phyloP scores from a whole-genome alignment of 2,113 vertebrate species.

The Malaclemys terrapin region DNA sequence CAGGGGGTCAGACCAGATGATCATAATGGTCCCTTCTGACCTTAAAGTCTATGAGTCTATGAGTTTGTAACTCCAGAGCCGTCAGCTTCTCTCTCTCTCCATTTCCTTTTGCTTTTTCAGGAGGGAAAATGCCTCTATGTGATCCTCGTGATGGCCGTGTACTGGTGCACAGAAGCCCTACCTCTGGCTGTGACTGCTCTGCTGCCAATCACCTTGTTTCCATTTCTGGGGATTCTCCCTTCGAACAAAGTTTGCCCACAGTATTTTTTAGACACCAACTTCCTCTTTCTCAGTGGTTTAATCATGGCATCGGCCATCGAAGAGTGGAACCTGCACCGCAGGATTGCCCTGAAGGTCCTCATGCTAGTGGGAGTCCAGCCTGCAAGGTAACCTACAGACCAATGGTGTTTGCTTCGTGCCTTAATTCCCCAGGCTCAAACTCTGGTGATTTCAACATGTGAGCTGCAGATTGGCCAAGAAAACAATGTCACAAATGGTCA shows the following conservation, averaged over 20 bases:
- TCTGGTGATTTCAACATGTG: background rate
- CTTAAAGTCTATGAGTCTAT: too few species aligned
- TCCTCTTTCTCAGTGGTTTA: constrained; percentile 96
- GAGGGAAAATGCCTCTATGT: constrained; percentile 96
- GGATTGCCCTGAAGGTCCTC: constrained; percentile 93
- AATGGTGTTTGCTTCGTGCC: background rate
- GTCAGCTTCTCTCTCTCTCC: background rate
- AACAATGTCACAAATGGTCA: background rate
- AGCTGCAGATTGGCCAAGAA: background rate
- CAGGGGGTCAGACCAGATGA: too few species aligned
- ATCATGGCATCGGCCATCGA: constrained; percentile 96
- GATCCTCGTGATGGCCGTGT: constrained; percentile 93
- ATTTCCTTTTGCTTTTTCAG: constrained; percentile 74
- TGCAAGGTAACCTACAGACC: constrained; percentile 84
- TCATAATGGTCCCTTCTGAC: too few species aligned
- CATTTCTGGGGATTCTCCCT: constrained; percentile 91
- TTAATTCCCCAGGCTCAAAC: background rate
- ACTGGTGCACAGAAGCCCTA: constrained; percentile 96
- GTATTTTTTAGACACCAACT: constrained; percentile 98
- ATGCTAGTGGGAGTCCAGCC: constrained; percentile 92
- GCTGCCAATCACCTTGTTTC: constrained; percentile 94
- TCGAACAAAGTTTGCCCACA: constrained; percentile 92
- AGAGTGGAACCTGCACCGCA: constrained; percentile 95
- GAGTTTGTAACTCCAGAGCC: background rate
- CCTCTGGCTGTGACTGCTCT: constrained; percentile 94